These are phyloP conservation scores for Drosophila biarmipes DNA, from an alignment of 1,140 invertebrate genomes.

Conservation along the genomic window DNA sequence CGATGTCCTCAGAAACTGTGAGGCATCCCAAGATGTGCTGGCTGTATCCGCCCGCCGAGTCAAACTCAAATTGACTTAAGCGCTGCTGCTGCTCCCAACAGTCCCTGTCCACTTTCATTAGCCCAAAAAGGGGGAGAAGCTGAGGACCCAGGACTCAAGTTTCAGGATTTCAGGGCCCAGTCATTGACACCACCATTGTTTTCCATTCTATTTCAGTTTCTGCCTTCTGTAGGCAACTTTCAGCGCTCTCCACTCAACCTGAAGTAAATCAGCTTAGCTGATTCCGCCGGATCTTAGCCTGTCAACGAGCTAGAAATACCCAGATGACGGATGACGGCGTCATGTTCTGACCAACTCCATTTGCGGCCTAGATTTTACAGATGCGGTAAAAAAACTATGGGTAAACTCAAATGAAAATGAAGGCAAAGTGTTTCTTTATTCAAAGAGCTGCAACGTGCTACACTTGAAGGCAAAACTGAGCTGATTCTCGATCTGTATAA, in stretches of 20 bases:
- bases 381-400: conserved; percentile 8
- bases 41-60: conserved; percentile 18
- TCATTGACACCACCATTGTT: conserved; percentile 60
- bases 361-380: conserved; percentile 4
- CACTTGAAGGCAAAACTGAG: too few relatives aligned
- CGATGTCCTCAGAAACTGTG: neutral
- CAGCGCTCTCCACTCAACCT: conserved; percentile 37
- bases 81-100: conserved; percentile 3
- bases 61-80: conserved; percentile 72
- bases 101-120: conserved; percentile 61
- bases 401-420: too few relatives aligned
- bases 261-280: conserved; percentile 65
- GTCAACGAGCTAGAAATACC: conserved; percentile 47
- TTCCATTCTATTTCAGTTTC: conserved; percentile 13
- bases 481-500: too few relatives aligned
- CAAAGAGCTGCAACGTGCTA: too few relatives aligned
- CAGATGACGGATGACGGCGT: conserved; percentile 31
- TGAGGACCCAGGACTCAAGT: neutral
- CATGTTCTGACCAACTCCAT: conserved; percentile 1
- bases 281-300: conserved; percentile 30
- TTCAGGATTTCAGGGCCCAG: conserved; percentile 26
- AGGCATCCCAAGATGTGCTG: conserved; percentile 7
- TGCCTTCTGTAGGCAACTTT: conserved; percentile 33
- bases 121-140: conserved; percentile 2
- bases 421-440: too few relatives aligned